phyloP scores from a whole-genome alignment of 2,888 invertebrate genomes.

The Rosalia funebris region DNA sequence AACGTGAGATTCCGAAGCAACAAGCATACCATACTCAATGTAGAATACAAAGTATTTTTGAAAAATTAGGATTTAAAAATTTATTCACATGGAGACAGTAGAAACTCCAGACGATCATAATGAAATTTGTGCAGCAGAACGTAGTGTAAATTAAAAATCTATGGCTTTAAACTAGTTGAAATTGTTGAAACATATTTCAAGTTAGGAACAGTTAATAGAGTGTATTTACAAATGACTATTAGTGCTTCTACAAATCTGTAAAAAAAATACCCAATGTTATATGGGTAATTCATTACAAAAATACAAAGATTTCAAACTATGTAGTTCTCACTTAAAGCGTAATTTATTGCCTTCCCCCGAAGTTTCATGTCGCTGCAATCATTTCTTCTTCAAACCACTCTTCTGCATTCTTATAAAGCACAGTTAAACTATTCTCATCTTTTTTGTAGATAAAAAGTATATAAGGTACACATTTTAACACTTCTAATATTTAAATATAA shows the following conservation, averaged over 20 bases:
- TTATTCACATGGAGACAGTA: neutral
- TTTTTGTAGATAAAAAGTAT: conserved; percentile 26
- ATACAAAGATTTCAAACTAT: conserved; percentile 39
- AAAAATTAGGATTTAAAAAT: neutral
- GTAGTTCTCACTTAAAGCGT: conserved; percentile 58
- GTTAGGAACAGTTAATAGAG: conserved; percentile 39
- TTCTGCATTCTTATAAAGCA: conserved; percentile 37
- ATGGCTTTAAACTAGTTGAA: conserved; percentile 33
- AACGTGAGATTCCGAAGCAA: conserved; percentile 33
- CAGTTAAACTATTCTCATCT: conserved; percentile 36
- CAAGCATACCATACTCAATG: neutral
- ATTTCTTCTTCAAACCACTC: conserved; percentile 35
- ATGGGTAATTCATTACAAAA: conserved; percentile 20
- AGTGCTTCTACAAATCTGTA: conserved; percentile 31
- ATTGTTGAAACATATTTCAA: conserved; percentile 23
- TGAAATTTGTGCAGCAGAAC: conserved; percentile 37
- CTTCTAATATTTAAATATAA: conserved; percentile 33
- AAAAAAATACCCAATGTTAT: conserved; percentile 7
- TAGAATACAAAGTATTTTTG: neutral
- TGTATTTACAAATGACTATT: conserved; percentile 45
- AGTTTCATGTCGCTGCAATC: conserved; percentile 46
- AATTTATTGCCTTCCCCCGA: conserved; percentile 64
- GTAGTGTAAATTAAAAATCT: conserved; percentile 31
- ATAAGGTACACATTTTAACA: conserved; percentile 39
- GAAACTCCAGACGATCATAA: conserved; percentile 1